Conservation (phyloP, 2,888 invertebrate genomes). For the Drosophila fulvimacula region DNA sequence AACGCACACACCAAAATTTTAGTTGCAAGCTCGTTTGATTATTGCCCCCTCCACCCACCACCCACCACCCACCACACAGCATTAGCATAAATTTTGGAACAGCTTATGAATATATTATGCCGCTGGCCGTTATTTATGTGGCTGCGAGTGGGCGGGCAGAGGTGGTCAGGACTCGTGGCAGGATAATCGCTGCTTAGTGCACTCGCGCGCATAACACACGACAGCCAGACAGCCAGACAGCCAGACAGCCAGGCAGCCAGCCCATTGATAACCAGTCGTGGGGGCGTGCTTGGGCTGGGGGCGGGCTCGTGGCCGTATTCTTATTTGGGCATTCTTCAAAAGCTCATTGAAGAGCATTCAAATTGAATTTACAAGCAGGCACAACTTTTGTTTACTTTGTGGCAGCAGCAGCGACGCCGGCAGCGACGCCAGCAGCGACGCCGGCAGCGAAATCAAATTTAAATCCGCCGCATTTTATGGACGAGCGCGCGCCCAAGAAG, state of each 20-base stretch:
- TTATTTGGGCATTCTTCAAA: conserved; percentile 28
- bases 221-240: conserved; percentile 16
- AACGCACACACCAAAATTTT: not conserved
- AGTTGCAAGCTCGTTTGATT: conserved; percentile 39
- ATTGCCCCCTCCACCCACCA: conserved; percentile 19
- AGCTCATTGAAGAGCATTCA: conserved; percentile 78
- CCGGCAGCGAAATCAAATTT: conserved; percentile 67
- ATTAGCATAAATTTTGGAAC: conserved; percentile 74
- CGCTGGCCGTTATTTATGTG: conserved; percentile 65
- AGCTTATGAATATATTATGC: conserved; percentile 73
- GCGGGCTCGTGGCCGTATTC: not conserved
- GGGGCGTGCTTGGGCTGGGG: not conserved
- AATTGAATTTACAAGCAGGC: conserved; percentile 80
- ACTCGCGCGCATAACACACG: conserved; percentile 66
- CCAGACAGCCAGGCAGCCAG: conserved; percentile 12
- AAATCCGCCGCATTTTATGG: conserved; percentile 64
- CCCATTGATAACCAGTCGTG: conserved; percentile 52
- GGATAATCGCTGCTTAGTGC: conserved; percentile 81
- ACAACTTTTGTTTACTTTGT: conserved; percentile 72
- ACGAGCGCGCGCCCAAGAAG: conserved; percentile 48
- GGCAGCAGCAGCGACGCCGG: conserved; percentile 17
- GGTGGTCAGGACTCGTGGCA: conserved; percentile 49
- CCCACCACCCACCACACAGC: conserved; percentile 21
- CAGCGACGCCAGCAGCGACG: not conserved
- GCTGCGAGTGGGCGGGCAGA: not conserved